Evolutionary conservation across 1,140 invertebrate species (phyloP).

Genomic region (Scaptomyza hsui): DNA sequence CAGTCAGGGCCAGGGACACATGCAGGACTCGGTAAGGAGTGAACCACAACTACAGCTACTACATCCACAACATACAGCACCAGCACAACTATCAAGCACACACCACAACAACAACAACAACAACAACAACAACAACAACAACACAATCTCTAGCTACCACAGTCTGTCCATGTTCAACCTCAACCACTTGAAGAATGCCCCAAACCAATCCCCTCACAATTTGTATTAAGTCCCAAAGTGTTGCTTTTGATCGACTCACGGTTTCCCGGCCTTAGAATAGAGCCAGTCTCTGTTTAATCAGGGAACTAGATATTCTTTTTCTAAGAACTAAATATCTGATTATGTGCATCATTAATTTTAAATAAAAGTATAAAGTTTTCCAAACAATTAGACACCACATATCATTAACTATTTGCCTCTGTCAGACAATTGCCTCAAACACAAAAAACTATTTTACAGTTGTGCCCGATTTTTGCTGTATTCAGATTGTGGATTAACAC

Average conservation of each 20-base stretch:
- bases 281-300: background rate
- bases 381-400: conserved; percentile 14
- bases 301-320: conserved; percentile 30
- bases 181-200: conserved; percentile 10
- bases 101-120: conserved; percentile 5
- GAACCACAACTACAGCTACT: conserved; percentile 20
- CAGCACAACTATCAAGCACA: conserved; percentile 21
- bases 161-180: conserved; percentile 36
- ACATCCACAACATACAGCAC: conserved; percentile 12
- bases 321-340: conserved; percentile 33
- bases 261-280: background rate
- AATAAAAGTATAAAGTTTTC: conserved; percentile 31
- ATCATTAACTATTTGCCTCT: conserved; percentile 36
- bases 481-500: no score
- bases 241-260: background rate
- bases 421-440: no score
- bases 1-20: conserved; percentile 85
- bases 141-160: conserved; percentile 33
- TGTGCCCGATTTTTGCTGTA: no score
- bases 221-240: conserved; percentile 23
- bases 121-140: conserved; percentile 5
- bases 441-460: no score
- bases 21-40: conserved; percentile 84
- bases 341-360: conserved; percentile 42
- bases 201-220: conserved; percentile 30